Evolutionary conservation across 2,888 invertebrate species (phyloP), one percentile per base, ranked within the genome.

Genomic region (Xanthorhoe designata): DNA sequence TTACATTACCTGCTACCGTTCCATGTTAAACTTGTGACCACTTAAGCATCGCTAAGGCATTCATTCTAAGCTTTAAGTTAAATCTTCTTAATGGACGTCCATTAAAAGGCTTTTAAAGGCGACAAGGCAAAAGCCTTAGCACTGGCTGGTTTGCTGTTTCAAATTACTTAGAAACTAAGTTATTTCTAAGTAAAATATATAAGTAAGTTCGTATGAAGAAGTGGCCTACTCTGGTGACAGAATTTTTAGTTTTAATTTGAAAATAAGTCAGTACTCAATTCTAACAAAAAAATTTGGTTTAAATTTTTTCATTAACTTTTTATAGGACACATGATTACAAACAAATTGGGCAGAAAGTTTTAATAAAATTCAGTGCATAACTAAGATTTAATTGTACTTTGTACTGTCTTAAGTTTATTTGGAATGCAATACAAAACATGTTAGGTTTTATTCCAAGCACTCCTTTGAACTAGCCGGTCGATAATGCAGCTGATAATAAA

Each of bases 401-500:
- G 1, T 42, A 3, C 3, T 13, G 1, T 1, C 13, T 13, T 42
- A 32, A 32, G 38, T 42, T 0, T 3, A 10, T 42, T 42, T 2
- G 13, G 3, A 42, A 47, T 47, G 47, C 47, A 15, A 17, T 6
- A 47, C 8, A 47, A 47, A 45, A 47, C 47, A 17, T 47, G 47
- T 50, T 50, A 42, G 38, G 13, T 42, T 13, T 42, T n/a, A 54
- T 60, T 67, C 8, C 17, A 47, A 61, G 17, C 18, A 47, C 8
- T 53, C 54, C 59, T 68, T 64, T 64, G 13, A 53, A 58, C 17
- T 54, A 54, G 32, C 68, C 42, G 64, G n/a, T 19, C 17, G 67
- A 61, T 63, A 69, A 51, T 68, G 58, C 54, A 61, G 10, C 60
- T 66, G 79, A 79, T 79, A 83, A 75, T 68, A 74, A 79, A 78